These are phyloP conservation scores for Gallinago jamesoni DNA, from an alignment of 2,113 vertebrate species.

Conservation along the genomic window DNA sequence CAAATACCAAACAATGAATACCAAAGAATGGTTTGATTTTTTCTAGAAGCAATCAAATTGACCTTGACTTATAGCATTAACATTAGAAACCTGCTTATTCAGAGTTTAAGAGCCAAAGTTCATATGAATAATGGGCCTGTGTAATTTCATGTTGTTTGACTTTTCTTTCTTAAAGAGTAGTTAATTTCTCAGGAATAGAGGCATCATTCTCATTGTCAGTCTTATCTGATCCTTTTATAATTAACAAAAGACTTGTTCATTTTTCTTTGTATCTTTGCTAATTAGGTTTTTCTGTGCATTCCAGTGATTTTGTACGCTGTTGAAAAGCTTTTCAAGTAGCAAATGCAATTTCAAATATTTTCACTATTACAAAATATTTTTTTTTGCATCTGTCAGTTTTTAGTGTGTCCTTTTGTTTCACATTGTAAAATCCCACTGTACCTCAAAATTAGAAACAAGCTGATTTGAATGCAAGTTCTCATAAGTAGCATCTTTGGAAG, in stretches of 20 bases:
- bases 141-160: neutral
- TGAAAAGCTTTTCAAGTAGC: neutral
- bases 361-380: neutral
- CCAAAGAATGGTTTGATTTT: neutral
- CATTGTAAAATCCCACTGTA: neutral
- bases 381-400: neutral
- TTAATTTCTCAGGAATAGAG: neutral
- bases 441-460: neutral
- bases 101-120: neutral
- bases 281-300: neutral
- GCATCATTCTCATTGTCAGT: neutral
- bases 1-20: neutral
- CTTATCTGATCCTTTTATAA: neutral
- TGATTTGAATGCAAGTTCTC: neutral
- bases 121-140: neutral
- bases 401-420: neutral
- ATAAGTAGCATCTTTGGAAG: neutral
- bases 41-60: neutral
- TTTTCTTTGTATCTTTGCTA: neutral
- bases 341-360: neutral
- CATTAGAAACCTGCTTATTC: neutral
- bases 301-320: neutral
- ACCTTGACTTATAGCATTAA: neutral
- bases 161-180: neutral
- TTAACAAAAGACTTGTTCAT: neutral